These are phyloP conservation scores for Tromatobia lineatoria DNA, from an alignment of 2,888 invertebrate species.

Conservation along the genomic window DNA sequence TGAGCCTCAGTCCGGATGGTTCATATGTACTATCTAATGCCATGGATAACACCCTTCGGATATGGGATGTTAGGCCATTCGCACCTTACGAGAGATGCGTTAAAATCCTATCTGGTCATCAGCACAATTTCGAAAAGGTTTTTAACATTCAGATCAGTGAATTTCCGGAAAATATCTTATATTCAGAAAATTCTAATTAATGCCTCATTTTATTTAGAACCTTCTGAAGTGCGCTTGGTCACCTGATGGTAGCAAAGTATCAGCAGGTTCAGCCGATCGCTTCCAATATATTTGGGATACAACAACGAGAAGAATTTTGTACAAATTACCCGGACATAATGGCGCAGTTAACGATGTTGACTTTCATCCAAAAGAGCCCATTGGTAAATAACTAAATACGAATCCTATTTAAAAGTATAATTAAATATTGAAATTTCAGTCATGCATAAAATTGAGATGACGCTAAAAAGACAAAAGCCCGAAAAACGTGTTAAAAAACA, in stretches of 20 bases:
- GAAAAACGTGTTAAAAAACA: too few species aligned
- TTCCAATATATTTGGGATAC: slow-evolving; percentile 99
- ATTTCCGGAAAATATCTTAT: neutral
- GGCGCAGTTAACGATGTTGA: slow-evolving; percentile 98
- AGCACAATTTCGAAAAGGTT: slow-evolving; percentile 98
- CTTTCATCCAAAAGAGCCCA: slow-evolving; percentile 97
- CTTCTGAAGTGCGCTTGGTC: slow-evolving; percentile 97
- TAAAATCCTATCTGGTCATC: slow-evolving; percentile 96
- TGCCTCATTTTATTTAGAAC: slow-evolving; percentile 86
- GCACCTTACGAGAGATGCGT: slow-evolving; percentile 97
- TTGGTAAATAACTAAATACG: slow-evolving; percentile 86
- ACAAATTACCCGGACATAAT: slow-evolving; percentile 99
- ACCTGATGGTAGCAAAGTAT: slow-evolving; percentile 95
- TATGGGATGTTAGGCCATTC: slow-evolving; percentile 99
- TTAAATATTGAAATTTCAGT: too few species aligned
- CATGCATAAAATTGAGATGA: neutral
- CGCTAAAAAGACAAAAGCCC: too few species aligned
- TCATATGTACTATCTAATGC: slow-evolving; percentile 97
- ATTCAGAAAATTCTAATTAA: neutral
- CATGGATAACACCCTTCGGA: slow-evolving; percentile 98
- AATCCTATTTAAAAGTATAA: too few species aligned
- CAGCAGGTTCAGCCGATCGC: slow-evolving; percentile 97
- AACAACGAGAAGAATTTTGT: slow-evolving; percentile 95
- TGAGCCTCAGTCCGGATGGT: slow-evolving; percentile 94
- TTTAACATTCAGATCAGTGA: neutral